Percentiles rank a stretch among this genome's conserved stretches.
phyloP scores from a whole-genome alignment of 2,888 invertebrate species.

The Acanthoscelides obtectus region DNA sequence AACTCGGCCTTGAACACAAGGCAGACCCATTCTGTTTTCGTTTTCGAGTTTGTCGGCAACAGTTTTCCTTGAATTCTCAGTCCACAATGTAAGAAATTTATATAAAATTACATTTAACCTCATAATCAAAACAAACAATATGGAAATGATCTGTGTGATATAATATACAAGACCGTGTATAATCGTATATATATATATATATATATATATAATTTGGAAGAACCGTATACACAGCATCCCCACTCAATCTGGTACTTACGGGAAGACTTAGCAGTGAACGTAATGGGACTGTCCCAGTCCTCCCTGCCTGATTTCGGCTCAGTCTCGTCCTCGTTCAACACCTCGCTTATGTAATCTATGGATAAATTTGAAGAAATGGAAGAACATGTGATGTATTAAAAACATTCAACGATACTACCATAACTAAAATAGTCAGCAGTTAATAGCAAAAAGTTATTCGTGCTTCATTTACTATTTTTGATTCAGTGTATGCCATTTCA shows the following conservation, averaged over 20 bases:
- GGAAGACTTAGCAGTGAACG: conserved; percentile 84
- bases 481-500: too few relatives aligned
- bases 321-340: conserved; percentile 64
- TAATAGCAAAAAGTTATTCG: too few relatives aligned
- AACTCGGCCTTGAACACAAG: too few relatives aligned
- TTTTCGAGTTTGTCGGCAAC: too few relatives aligned
- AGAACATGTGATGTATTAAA: not conserved
- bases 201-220: not conserved
- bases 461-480: too few relatives aligned
- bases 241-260: conserved; percentile 58
- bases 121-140: too few relatives aligned
- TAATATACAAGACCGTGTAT: too few relatives aligned
- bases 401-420: not conserved
- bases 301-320: conserved; percentile 57
- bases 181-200: not conserved
- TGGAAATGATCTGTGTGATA: not conserved
- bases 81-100: too few relatives aligned
- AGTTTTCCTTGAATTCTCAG: too few relatives aligned
- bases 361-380: conserved; percentile 1
- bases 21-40: too few relatives aligned
- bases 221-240: not conserved
- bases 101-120: too few relatives aligned
- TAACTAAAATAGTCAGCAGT: not conserved
- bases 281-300: conserved; percentile 84
- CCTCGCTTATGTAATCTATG: conserved; percentile 81